Evolutionary conservation across 2,888 invertebrate genomes (phyloP).

Genomic region (Eupithecia tripunctaria): DNA sequence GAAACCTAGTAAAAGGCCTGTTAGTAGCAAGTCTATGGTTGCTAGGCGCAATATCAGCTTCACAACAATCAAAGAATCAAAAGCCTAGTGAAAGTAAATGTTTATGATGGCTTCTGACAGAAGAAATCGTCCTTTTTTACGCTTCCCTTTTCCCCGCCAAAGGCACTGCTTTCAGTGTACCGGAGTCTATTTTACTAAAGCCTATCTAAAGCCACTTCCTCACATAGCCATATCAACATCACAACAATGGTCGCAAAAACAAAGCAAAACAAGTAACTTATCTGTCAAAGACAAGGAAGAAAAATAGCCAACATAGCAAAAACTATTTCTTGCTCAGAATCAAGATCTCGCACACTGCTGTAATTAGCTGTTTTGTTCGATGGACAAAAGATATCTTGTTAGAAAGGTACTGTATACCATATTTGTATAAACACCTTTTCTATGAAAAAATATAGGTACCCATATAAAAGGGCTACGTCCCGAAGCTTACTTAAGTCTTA

Average conservation of each 20-base stretch:
- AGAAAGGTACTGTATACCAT: neutral
- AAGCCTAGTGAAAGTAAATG: neutral
- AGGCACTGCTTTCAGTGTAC: neutral
- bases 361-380: slow-evolving; percentile 6
- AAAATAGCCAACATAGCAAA: slow-evolving; percentile 5
- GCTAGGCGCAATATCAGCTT: no score
- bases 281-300: slow-evolving; percentile 11
- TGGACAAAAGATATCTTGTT: neutral
- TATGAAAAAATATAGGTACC: neutral
- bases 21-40: no score
- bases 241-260: neutral
- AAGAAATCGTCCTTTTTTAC: neutral
- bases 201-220: neutral
- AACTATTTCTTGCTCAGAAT: slow-evolving; percentile 9
- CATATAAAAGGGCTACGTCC: neutral
- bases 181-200: neutral
- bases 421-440: neutral
- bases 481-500: neutral
- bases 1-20: no score
- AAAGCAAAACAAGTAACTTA: slow-evolving; percentile 4
- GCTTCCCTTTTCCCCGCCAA: neutral
- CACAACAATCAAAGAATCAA: no score
- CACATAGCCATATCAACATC: neutral
- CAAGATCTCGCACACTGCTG: slow-evolving; percentile 6
- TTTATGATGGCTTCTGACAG: neutral